Percentiles rank a stretch among this genome's conserved stretches.
phyloP scores from a whole-genome alignment of 2,113 vertebrate species.

The Leptocoma aspasia region DNA sequence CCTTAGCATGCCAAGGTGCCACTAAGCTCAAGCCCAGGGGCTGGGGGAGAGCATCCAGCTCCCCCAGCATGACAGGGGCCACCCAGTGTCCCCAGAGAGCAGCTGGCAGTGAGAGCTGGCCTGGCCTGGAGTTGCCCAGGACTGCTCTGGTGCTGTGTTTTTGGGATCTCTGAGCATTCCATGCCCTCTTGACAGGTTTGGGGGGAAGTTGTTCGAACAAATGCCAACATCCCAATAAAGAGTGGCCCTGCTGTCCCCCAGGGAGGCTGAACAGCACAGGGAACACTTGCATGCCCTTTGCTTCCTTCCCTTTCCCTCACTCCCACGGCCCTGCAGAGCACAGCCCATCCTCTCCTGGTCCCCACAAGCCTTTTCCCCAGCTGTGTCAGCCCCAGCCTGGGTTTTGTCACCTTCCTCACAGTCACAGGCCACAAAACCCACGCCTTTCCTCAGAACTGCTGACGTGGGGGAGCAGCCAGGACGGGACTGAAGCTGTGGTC shows the following conservation, averaged over 20 bases:
- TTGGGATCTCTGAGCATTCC: background rate
- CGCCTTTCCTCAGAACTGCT: background rate
- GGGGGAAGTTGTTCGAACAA: background rate
- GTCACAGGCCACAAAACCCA: conserved; percentile 1
- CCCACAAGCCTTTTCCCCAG: background rate
- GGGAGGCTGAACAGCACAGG: fast-evolving
- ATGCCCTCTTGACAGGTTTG: fast-evolving
- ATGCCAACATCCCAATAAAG: fast-evolving
- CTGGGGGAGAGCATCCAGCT: background rate
- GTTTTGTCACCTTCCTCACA: background rate
- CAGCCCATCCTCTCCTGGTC: fast-evolving
- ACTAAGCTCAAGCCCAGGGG: background rate
- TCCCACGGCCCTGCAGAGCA: background rate
- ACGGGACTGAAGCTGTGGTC: background rate
- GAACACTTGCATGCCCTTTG: background rate
- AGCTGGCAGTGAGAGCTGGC: background rate
- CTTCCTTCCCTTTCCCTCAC: background rate
- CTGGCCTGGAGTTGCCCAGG: background rate
- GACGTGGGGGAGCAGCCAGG: background rate
- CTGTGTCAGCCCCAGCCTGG: background rate
- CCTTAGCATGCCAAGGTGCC: background rate
- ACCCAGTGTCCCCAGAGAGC: background rate
- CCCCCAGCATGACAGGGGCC: fast-evolving
- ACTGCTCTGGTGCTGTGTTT: fast-evolving
- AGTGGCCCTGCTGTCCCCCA: background rate